Conservation (phyloP, 2,888 invertebrate genomes). For the Amorpha juglandis region DNA sequence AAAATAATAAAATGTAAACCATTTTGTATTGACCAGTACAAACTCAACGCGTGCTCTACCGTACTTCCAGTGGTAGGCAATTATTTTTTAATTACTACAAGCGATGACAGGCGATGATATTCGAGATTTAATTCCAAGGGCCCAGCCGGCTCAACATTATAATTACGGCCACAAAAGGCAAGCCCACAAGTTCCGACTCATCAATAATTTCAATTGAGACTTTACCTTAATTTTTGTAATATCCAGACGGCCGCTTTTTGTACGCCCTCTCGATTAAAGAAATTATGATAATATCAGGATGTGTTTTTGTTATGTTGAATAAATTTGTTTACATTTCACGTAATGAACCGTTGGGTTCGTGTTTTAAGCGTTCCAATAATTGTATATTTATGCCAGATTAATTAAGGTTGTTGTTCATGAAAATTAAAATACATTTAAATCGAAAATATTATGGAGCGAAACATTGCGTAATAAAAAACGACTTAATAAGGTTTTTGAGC, state of each 20-base stretch:
- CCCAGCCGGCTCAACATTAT: slow-evolving; percentile 45
- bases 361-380: not conserved
- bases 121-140: slow-evolving; percentile 59
- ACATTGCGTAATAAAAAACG: not conserved
- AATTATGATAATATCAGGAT: slow-evolving; percentile 32
- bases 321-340: slow-evolving; percentile 16
- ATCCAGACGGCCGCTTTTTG: slow-evolving; percentile 11
- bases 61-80: slow-evolving; percentile 41
- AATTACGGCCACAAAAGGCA: slow-evolving; percentile 48
- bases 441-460: not conserved
- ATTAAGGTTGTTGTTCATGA: not conserved
- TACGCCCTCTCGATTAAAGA: slow-evolving; percentile 31
- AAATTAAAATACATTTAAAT: not conserved
- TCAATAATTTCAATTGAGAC: slow-evolving; percentile 27
- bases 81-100: slow-evolving; percentile 63
- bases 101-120: slow-evolving; percentile 63
- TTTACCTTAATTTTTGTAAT: slow-evolving; percentile 25
- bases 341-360: not conserved
- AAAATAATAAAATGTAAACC: not conserved
- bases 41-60: slow-evolving; percentile 1
- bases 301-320: slow-evolving; percentile 20
- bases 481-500: not conserved
- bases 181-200: slow-evolving; percentile 25
- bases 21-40: not conserved
- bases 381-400: not conserved